A percentile compares a stretch with the other conserved stretches of the same genome.
Evolutionary conservation across 2,113 vertebrate species (phyloP).

Genomic region (Ciconia boyciana): DNA sequence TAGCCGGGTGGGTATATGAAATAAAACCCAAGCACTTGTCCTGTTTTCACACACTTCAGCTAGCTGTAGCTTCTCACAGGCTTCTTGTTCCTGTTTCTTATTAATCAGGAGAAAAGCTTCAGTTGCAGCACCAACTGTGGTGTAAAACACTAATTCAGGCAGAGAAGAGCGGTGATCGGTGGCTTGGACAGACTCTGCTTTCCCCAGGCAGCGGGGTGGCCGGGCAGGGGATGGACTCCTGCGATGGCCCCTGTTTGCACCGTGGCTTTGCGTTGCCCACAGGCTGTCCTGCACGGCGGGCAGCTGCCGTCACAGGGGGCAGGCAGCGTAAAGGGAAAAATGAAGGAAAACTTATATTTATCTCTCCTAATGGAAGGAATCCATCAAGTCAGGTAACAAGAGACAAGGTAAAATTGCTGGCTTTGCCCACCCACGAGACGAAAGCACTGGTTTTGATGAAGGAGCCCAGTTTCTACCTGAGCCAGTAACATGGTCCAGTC

Average conservation of each 20-base stretch:
- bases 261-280: accelerated
- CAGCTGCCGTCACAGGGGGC: not conserved
- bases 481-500: not conserved
- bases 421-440: accelerated
- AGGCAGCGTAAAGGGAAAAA: not conserved
- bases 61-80: not conserved
- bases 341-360: not conserved
- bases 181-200: not conserved
- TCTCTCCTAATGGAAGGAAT: not conserved
- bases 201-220: not conserved
- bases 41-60: not conserved
- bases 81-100: not conserved
- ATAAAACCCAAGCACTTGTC: not conserved
- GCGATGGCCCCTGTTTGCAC: accelerated
- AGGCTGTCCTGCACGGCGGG: not conserved
- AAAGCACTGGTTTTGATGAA: not conserved
- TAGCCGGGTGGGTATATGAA: not conserved
- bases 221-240: not conserved
- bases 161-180: accelerated
- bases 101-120: not conserved
- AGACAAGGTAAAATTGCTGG: not conserved
- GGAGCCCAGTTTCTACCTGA: not conserved
- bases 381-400: not conserved
- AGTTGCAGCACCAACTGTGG: not conserved
- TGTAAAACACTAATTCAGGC: not conserved